Evolutionary conservation across 92 coral and sea anemone species (phyloP).

Genomic region (Actinostola sp.): DNA sequence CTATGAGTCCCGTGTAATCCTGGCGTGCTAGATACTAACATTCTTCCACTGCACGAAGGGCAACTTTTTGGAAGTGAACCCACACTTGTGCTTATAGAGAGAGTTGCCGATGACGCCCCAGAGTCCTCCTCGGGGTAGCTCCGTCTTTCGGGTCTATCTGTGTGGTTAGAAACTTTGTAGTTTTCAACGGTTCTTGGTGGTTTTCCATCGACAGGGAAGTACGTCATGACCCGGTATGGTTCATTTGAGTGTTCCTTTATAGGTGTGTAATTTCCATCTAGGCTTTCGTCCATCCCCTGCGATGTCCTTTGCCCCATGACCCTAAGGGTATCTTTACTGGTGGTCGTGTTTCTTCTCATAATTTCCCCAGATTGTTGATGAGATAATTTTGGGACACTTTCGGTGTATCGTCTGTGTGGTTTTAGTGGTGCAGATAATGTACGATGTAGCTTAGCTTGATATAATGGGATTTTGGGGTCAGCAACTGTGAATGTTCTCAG

Average conservation of each 20-base stretch:
- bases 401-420: constrained; percentile 37
- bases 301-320: constrained; percentile 52
- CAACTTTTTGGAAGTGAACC: constrained; percentile 69
- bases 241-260: constrained; percentile 42
- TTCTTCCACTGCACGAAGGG: constrained; percentile 70
- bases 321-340: constrained; percentile 68
- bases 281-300: constrained; percentile 70
- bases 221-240: constrained; percentile 58
- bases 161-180: constrained; percentile 13
- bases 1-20: constrained; percentile 23
- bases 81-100: constrained; percentile 54
- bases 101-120: constrained; percentile 10
- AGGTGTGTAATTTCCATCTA: constrained; percentile 68
- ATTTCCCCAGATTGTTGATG: constrained; percentile 13
- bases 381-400: background rate
- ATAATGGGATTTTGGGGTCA: constrained; percentile 86
- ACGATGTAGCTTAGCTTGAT: constrained; percentile 82
- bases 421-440: constrained; percentile 85
- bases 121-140: constrained; percentile 42
- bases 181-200: constrained; percentile 62
- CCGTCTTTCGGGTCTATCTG: constrained; percentile 7
- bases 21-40: constrained; percentile 30
- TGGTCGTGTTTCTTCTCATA: constrained; percentile 40
- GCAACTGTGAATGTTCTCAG: constrained; percentile 81
- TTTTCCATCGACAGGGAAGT: constrained; percentile 68